phyloP scores from a whole-genome alignment of 1,140 invertebrate genomes.

The Agraylea sexmaculata region DNA sequence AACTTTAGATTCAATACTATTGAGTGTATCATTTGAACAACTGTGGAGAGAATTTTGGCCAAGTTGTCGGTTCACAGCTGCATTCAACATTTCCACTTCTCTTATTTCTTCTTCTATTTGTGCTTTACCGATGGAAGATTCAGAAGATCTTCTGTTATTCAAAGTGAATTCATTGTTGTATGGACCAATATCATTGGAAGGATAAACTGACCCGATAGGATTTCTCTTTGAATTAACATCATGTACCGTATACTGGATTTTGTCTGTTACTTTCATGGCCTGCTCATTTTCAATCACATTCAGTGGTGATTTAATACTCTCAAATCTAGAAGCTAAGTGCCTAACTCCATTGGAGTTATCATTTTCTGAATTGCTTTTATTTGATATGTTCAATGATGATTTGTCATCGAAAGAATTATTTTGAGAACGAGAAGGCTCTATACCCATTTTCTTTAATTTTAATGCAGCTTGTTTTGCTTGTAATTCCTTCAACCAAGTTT shows the following conservation, averaged over 20 bases:
- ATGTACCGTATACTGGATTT: constrained; percentile 4
- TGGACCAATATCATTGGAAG: neutral
- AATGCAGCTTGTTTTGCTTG: constrained; percentile 65
- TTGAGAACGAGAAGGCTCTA: constrained; percentile 32
- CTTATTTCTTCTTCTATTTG: constrained; percentile 39
- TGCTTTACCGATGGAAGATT: constrained; percentile 35
- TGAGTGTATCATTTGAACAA: constrained; percentile 18
- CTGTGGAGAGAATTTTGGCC: constrained; percentile 20
- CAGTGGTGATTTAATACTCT: constrained; percentile 44
- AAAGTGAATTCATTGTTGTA: constrained; percentile 11
- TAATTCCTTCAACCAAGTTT: constrained; percentile 64
- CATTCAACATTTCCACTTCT: constrained; percentile 42
- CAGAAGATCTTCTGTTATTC: constrained; percentile 27
- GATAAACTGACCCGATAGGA: neutral
- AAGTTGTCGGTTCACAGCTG: constrained; percentile 37
- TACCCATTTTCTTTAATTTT: constrained; percentile 43
- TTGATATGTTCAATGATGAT: constrained; percentile 23
- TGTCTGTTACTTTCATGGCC: constrained; percentile 12
- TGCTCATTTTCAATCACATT: constrained; percentile 13
- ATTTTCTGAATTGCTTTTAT: constrained; percentile 29
- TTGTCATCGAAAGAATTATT: constrained; percentile 24
- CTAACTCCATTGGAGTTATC: constrained; percentile 40
- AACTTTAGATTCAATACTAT: constrained; percentile 20
- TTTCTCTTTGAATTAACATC: too few relatives aligned
- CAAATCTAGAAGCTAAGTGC: constrained; percentile 74